Percentiles rank a stretch among this genome's conserved stretches.
Conservation (phyloP, 1,140 invertebrate genomes). For the Tetragnatha versicolor region DNA sequence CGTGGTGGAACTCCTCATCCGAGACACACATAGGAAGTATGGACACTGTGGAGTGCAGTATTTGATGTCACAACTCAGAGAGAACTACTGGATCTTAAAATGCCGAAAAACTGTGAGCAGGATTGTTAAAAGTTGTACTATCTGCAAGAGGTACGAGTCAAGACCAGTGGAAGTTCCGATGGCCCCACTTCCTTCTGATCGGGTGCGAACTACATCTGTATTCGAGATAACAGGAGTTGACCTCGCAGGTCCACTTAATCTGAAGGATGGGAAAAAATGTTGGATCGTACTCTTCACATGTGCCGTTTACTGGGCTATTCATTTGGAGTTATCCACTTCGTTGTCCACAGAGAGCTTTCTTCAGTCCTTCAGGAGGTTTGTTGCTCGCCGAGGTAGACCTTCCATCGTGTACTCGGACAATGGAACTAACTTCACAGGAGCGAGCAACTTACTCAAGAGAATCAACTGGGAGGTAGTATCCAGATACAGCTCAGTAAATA, state of each 20-base stretch:
- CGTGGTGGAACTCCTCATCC: neutral
- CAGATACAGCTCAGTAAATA: too few relatives aligned
- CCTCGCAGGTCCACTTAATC: conserved; percentile 54
- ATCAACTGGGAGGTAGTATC: too few relatives aligned
- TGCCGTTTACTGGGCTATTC: conserved; percentile 63
- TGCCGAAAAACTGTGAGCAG: neutral
- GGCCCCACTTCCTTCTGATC: neutral
- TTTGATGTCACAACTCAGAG: neutral
- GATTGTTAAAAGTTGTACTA: neutral
- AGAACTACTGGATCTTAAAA: conserved; percentile 21
- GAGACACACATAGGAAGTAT: neutral
- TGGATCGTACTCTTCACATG: conserved; percentile 65
- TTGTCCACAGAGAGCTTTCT: conserved; percentile 63
- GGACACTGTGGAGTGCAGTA: neutral
- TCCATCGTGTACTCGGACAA: conserved; percentile 45
- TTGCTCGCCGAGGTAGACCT: conserved; percentile 59
- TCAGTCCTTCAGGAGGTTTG: conserved; percentile 63
- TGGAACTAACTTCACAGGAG: conserved; percentile 18
- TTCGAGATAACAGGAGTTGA: conserved; percentile 8
- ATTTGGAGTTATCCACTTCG: conserved; percentile 63
- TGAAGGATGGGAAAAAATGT: conserved; percentile 61
- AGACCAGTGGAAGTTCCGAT: neutral
- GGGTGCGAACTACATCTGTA: neutral
- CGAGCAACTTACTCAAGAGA: too few relatives aligned
- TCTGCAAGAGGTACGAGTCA: neutral